Conservation (phyloP, 2,797 vertebrate genomes). For the Gymnoscopelus braueri region DNA sequence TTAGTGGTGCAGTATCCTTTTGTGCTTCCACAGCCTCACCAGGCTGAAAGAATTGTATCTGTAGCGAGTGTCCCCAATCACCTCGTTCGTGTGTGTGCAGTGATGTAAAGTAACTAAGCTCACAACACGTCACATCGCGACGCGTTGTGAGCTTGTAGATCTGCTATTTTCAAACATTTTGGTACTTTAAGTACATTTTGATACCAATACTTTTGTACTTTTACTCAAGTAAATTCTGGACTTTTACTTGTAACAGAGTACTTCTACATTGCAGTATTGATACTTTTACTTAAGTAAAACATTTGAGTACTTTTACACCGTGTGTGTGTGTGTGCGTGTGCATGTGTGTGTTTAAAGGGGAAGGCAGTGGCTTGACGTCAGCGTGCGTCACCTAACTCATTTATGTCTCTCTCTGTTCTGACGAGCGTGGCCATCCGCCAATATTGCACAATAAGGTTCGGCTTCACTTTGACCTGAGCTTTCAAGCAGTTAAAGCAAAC, state of each 20-base stretch:
- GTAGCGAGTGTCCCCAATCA: conserved; percentile 36
- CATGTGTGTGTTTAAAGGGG: conserved; percentile 23
- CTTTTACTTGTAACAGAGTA: no score
- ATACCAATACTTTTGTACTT: no score
- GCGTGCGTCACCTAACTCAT: conserved; percentile 57
- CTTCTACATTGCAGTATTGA: no score
- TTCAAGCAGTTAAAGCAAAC: conserved; percentile 1
- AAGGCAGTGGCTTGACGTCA: conserved; percentile 63
- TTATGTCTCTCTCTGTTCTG: conserved; percentile 46
- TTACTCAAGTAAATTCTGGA: no score
- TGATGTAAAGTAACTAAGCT: no score
- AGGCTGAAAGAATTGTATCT: conserved; percentile 46
- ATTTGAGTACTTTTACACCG: no score
- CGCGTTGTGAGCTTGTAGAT: no score
- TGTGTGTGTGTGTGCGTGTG: conserved; percentile 14
- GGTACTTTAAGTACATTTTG: no score
- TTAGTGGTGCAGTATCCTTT: conserved; percentile 57
- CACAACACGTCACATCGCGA: no score
- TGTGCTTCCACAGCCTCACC: conserved; percentile 45
- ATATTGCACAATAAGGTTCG: conserved; percentile 61
- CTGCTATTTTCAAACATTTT: no score
- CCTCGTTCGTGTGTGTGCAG: background rate
- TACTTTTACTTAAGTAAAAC: no score
- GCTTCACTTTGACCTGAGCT: conserved; percentile 18
- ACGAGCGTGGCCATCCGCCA: conserved; percentile 49